Evolutionary conservation across 2,888 invertebrate genomes (phyloP), one percentile per base, ranked within the genome.

Genomic region (Stenoptilia bipunctidactyla): DNA sequence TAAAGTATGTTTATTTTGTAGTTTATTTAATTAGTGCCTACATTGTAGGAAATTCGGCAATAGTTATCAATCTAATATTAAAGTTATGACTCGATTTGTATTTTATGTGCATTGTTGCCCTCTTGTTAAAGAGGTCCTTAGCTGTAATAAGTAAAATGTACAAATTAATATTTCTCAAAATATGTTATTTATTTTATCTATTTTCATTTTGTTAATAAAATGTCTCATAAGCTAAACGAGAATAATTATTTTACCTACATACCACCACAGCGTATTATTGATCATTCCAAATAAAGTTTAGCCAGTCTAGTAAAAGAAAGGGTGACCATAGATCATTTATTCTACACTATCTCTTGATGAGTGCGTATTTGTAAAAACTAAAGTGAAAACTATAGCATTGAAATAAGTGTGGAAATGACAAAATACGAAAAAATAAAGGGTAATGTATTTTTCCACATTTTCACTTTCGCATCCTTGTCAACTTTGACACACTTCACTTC

Each of bases 161-260:
- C 82, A 83, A 82, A 80, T 75, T 71, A 77, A 76, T 79, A 73
- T 66, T 72, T 77, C 70, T 62, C 73, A 68, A 68, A 74, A 74
- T 71, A 75, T 74, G 77, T 82, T 82, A 82, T 82, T 80, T 82
- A 80, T 82, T 82, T 72, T 70, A 71, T 60, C 61, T 72, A 76
- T 73, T 72, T 71, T 71, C 66, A 72, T 71, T 75, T 73, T 74
- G 74, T 79, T 76, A 73, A 72, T 74, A 74, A 76, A 79, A 66
- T 66, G 61, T 67, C 68, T 67, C 61, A 55, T 66, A 68, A 64
- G 61, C 66, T 67, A 10, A 30, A 30, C 13, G 10, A 3, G 13
- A 12, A 12, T 12, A 30, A 8, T 30, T 30, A 12, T 30, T 30
- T 30, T 30, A 27, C 38, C 10, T 10, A 12, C 13, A 25, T 25